phyloP scores from a whole-genome alignment of 2,797 vertebrate genomes.

The Brotogeris chrysoptera region DNA sequence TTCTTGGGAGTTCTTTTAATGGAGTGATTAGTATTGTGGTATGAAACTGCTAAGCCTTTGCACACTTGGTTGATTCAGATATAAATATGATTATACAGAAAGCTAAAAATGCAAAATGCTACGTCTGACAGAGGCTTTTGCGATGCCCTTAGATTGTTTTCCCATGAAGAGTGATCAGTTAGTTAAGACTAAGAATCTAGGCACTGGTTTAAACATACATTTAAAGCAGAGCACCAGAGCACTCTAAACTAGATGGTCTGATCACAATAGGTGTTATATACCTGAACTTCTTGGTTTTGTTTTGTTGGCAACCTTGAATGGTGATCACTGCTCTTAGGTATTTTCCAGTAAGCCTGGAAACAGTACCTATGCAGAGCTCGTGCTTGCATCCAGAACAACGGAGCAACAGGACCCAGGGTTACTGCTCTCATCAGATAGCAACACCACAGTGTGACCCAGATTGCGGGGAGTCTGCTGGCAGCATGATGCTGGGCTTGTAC shows the following conservation, averaged over 20 bases:
- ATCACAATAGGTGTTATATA: not conserved
- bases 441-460: accelerated
- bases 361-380: accelerated
- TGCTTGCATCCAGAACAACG: not conserved
- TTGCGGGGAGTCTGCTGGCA: not conserved
- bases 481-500: not conserved
- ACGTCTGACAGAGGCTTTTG: not conserved
- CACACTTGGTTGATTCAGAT: not conserved
- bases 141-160: not conserved
- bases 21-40: not conserved
- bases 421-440: not conserved
- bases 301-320: not conserved
- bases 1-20: not conserved
- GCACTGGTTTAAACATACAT: not conserved
- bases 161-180: not conserved
- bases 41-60: not conserved
- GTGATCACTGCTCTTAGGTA: not conserved
- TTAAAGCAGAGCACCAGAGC: not conserved
- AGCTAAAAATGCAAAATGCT: not conserved
- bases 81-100: not conserved
- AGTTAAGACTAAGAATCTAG: not conserved
- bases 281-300: not conserved
- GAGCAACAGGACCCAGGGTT: not conserved
- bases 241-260: not conserved
- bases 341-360: not conserved